A percentile compares a stretch with the other conserved stretches of the same genome.
phyloP scores from a whole-genome alignment of 1,140 invertebrate species.

The Holcopasites calliopsidis region DNA sequence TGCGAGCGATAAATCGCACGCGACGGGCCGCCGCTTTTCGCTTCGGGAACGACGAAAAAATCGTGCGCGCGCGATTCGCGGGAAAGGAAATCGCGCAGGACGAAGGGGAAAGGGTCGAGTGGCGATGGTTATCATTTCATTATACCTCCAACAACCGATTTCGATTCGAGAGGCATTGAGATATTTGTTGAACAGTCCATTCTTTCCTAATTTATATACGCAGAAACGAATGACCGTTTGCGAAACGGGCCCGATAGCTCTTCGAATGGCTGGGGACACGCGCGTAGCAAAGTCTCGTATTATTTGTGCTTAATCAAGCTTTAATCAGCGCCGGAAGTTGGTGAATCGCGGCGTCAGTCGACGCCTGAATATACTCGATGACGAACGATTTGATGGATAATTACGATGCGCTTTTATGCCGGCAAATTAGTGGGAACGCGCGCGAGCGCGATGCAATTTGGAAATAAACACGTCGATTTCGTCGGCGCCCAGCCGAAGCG shows the following conservation, averaged over 20 bases:
- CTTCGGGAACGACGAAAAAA: no score
- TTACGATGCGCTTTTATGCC: background rate
- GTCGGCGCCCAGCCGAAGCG: background rate
- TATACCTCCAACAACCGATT: no score
- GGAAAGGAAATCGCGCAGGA: no score
- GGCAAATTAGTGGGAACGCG: background rate
- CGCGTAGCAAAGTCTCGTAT: constrained; percentile 28
- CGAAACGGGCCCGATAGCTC: no score
- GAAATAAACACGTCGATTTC: background rate
- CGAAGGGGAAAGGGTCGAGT: no score
- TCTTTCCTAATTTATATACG: background rate
- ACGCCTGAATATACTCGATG: constrained; percentile 22
- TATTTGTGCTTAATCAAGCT: constrained; percentile 36
- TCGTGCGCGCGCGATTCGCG: no score
- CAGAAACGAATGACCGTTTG: no score
- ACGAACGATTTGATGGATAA: constrained; percentile 18
- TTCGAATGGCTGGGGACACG: background rate
- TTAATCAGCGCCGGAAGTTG: constrained; percentile 43
- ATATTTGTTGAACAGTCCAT: no score
- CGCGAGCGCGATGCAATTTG: no score
- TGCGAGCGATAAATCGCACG: constrained; percentile 22
- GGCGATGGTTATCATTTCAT: no score
- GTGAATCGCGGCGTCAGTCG: constrained; percentile 33
- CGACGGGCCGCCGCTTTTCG: constrained; percentile 4
- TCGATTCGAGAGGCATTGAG: no score